Base-by-base conservation (phyloP, 2,797 vertebrate genomes). In the Meriones psammophilus region DNA sequence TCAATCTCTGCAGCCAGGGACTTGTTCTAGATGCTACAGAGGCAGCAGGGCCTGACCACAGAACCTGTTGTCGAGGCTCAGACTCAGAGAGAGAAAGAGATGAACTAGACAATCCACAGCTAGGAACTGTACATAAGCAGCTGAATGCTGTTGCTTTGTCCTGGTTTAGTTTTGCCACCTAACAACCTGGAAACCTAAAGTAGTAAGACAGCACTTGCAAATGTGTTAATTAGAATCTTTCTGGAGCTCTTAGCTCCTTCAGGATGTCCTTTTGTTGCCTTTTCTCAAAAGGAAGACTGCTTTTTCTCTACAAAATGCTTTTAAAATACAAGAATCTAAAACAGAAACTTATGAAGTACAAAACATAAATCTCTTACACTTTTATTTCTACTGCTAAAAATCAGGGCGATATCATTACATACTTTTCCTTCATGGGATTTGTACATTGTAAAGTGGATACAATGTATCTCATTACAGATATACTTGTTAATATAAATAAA, bases 31-130 rank as follows among this genome's bases (percentile, higher is more conserved):
- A 96, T 39, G 18, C n/a, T 50, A 56, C 24, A 88, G 39, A 71
- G 4, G 80, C 0, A 13, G 5, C 68, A 84, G 56, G 15, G 24
- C 26, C 46, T 92, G 62, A 88, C 89, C 33, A 77, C 6, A 69
- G 68, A 90, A 14, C 17, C 54, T 78, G 64, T 18, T 89, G 22
- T 84, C 18, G 1, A 71, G 30, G n/a, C 78, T 92, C 78, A 80
- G 76, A 79, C 81, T 88, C 39, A 58, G 78, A 80, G 50, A 58
- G 78, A 80, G 50, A 60, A 96, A 79, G 84, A 96, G 76, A 94
- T 33, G 14, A 79, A 3, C 78, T 46, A 73, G n/a, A 74, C 88
- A 62, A 24, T 86, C 26, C 30, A 71, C 36, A 80, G 33, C 62
- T 33, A 88, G n/a, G 56, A 17, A 90, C 46, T 30, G 5, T 68